Base-by-base conservation (phyloP, 2,113 vertebrate genomes). In the Percina caprodes region DNA sequence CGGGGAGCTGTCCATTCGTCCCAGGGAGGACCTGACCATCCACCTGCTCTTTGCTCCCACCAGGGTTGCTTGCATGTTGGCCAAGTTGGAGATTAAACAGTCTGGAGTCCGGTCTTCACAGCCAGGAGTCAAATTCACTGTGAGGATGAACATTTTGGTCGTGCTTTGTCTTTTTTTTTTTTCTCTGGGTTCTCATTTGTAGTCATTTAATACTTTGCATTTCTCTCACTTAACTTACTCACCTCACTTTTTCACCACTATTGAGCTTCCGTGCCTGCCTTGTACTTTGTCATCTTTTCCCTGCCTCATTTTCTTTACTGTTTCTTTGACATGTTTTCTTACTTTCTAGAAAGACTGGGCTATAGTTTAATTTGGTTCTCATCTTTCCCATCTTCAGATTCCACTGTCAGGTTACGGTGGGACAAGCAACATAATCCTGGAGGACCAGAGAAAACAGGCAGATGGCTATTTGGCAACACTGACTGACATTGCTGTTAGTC, bases 51-150 rank as follows among this genome's bases (percentile, higher is more conserved):
- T 98, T 67, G 92, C 97, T 65, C 98, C 98, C 45, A 97, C 97
- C 66, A 94, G 96, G n/a, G 91, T 98, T 77, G 96, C 97, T 35
- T 97, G 95, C 92, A 98, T 97, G 97, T 92, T 97, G 91, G 97
- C 98, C 82, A 99, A 98, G 86, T 94, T 99, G 82, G 98, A 99
- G 92, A 99, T 99, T 89, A 99, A 99, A 85, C 97, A 98, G 72
- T 96, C 97, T 83, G 96, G 96, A 51, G 91, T 95, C 69, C 94
- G 71, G 11, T 93, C 96, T 33, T 94, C 94, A 58, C 96, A 96
- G 67, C 96, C 97, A 55, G 97, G 97, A 73, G 83, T 99, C 85
- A 99, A 99, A 81, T 99, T 99, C 88, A 98, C 96, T 65, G 98
- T 99, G 93, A 96, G 96, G 12, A 84, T 55, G 5, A n/a, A 46